These are phyloP conservation scores for Drosophila paulistorum DNA, from an alignment of 1,140 invertebrate species.

Conservation along the genomic window DNA sequence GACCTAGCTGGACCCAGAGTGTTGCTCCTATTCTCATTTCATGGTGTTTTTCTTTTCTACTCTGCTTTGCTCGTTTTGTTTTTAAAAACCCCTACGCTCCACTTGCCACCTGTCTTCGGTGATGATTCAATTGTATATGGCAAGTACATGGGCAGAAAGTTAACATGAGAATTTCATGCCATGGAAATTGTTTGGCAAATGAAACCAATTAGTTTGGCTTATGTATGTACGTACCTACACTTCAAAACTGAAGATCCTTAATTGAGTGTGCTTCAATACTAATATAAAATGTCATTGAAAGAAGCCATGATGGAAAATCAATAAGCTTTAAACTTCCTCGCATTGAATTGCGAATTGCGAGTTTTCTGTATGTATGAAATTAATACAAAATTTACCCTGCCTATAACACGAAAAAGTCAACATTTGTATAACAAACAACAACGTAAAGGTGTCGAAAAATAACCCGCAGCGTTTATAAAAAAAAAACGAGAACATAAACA, in stretches of 20 bases:
- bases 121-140: constrained; percentile 16
- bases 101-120: constrained; percentile 23
- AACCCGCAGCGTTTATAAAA: constrained; percentile 26
- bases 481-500: constrained; percentile 19
- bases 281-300: constrained; percentile 1
- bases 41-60: constrained; percentile 24
- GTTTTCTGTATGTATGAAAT: neutral
- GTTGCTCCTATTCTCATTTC: neutral
- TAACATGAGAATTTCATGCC: constrained; percentile 11
- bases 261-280: neutral
- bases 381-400: neutral
- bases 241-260: constrained; percentile 8
- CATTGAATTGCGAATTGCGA: neutral
- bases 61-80: too few species aligned
- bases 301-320: constrained; percentile 3
- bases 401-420: constrained; percentile 23
- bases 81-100: neutral
- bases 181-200: constrained; percentile 19
- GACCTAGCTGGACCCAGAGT: constrained; percentile 9
- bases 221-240: neutral
- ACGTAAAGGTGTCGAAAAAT: constrained; percentile 39
- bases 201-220: constrained; percentile 18
- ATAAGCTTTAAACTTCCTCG: neutral
- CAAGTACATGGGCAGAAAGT: constrained; percentile 8
- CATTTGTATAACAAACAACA: constrained; percentile 34